phyloP scores from a whole-genome alignment of 2,888 invertebrate species.

The Germaria angustata region DNA sequence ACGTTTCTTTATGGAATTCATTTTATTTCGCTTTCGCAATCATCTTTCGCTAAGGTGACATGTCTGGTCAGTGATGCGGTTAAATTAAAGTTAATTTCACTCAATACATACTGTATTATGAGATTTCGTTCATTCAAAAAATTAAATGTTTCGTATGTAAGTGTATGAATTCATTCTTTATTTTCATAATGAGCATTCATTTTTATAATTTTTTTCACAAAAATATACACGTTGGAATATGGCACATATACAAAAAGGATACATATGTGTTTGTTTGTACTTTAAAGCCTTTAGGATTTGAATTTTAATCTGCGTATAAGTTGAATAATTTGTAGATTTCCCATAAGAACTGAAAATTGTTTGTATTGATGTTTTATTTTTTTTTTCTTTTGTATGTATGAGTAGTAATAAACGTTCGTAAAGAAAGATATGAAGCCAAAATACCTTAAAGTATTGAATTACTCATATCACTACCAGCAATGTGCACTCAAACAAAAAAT shows the following conservation, averaged over 20 bases:
- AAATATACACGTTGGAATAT: neutral
- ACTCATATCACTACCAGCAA: neutral
- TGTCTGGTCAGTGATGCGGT: conserved; percentile 57
- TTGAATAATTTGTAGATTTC: conserved; percentile 63
- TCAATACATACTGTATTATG: conserved; percentile 22
- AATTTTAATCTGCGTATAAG: conserved; percentile 49
- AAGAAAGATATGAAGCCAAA: conserved; percentile 46
- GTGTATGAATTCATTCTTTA: conserved; percentile 8
- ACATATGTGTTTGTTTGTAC: neutral
- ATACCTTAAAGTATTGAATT: conserved; percentile 52
- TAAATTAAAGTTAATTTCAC: conserved; percentile 62
- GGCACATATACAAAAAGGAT: no score
- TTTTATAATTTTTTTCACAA: neutral
- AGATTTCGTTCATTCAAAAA: conserved; percentile 20
- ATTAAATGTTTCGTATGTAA: conserved; percentile 48
- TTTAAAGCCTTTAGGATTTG: conserved; percentile 22
- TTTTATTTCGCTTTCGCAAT: conserved; percentile 16
- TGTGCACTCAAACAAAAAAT: neutral
- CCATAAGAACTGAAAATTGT: conserved; percentile 50
- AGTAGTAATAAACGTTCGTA: conserved; percentile 21
- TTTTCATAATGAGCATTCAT: conserved; percentile 1
- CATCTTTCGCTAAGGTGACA: conserved; percentile 45
- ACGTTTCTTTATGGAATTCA: neutral
- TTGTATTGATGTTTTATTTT: conserved; percentile 18
- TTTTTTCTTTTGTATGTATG: neutral